Percentiles rank a stretch among this genome's conserved stretches.
Evolutionary conservation across 1,140 invertebrate genomes (phyloP).

Genomic region (Gryllus bimaculatus): DNA sequence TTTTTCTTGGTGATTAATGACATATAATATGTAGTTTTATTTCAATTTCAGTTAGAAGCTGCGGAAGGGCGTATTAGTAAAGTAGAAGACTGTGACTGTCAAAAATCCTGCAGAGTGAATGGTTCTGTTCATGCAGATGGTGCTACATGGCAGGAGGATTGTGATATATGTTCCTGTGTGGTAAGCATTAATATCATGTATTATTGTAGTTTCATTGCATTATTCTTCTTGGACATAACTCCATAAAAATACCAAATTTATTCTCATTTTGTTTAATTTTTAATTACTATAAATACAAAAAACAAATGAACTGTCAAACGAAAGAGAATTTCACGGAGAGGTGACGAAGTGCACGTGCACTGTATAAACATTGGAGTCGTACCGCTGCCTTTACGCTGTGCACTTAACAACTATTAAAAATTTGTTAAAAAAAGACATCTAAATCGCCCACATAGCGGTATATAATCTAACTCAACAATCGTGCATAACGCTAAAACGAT

Average conservation of each 20-base stretch:
- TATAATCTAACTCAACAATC: too few species aligned
- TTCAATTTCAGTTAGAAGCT: constrained; percentile 53
- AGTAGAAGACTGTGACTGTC: constrained; percentile 81
- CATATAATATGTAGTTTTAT: not conserved
- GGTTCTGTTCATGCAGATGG: constrained; percentile 70
- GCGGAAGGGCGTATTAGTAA: constrained; percentile 63
- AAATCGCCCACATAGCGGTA: too few species aligned
- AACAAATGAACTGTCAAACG: too few species aligned
- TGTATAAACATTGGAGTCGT: too few species aligned
- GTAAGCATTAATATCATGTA: constrained; percentile 38
- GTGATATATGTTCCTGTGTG: constrained; percentile 73
- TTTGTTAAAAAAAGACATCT: too few species aligned
- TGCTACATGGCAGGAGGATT: constrained; percentile 67
- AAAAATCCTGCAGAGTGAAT: constrained; percentile 74
- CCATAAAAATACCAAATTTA: not conserved
- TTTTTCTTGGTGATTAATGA: constrained; percentile 24
- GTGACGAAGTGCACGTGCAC: too few species aligned
- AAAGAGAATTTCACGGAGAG: too few species aligned
- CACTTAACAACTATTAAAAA: too few species aligned
- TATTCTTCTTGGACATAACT: constrained; percentile 16
- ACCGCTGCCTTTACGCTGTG: too few species aligned
- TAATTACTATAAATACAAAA: too few species aligned
- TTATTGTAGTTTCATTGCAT: not conserved
- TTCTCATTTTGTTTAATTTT: too few species aligned
- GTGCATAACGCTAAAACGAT: too few species aligned